Conservation (phyloP, 2,113 vertebrate genomes). For the Merops nubicus region DNA sequence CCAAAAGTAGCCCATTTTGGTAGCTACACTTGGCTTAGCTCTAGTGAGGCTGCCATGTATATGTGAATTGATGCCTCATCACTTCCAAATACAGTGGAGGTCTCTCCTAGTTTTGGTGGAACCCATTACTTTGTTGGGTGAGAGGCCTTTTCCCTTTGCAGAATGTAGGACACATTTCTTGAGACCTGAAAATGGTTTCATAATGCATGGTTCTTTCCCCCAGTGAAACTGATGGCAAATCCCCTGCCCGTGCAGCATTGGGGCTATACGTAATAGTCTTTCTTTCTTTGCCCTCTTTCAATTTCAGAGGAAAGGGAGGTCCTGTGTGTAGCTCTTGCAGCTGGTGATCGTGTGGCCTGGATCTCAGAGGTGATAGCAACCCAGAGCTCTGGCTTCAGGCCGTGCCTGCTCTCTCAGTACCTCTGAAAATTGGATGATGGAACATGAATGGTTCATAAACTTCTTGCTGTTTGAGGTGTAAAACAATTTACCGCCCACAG, state of each 20-base stretch:
- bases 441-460: neutral
- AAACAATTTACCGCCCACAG: constrained; percentile 9
- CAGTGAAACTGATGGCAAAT: neutral
- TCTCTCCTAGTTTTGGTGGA: neutral
- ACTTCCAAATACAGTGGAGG: neutral
- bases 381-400: neutral
- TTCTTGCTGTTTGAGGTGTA: constrained; percentile 1
- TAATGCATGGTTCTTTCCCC: neutral
- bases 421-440: neutral
- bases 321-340: neutral
- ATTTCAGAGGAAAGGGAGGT: neutral
- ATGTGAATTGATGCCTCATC: neutral
- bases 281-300: neutral
- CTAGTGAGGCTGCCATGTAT: neutral
- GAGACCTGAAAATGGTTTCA: neutral
- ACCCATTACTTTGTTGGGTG: neutral
- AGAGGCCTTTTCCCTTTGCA: neutral
- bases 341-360: neutral
- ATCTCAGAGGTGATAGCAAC: neutral
- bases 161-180: neutral
- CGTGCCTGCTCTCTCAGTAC: neutral
- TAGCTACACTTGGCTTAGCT: neutral
- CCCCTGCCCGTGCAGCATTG: neutral
- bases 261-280: rapidly evolving
- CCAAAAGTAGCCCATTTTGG: constrained; percentile 10